Percentiles rank a stretch among this genome's conserved stretches.
Conservation (phyloP, 2,113 vertebrate species). For the Emydura subglobosa region DNA sequence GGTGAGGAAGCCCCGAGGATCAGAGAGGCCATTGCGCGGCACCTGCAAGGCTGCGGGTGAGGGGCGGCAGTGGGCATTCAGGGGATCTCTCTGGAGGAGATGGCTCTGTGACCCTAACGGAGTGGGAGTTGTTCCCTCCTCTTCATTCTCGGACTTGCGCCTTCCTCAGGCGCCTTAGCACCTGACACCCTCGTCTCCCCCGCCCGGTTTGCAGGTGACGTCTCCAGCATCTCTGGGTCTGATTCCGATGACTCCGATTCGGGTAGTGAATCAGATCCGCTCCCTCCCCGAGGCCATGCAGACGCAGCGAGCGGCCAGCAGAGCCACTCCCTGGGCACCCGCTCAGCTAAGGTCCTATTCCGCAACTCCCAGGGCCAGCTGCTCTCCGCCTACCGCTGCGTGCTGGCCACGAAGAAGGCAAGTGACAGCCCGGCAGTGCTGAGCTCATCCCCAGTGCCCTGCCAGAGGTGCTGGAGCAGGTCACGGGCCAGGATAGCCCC, state of each 20-base stretch:
- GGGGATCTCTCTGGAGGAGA: background rate
- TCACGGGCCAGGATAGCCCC: too few relatives aligned
- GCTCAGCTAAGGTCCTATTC: slow-evolving; percentile 84
- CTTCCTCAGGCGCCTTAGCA: background rate
- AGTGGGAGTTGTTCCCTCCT: background rate
- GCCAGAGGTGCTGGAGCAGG: background rate
- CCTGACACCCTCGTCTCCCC: fast-evolving
- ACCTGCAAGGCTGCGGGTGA: background rate
- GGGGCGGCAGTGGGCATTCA: background rate
- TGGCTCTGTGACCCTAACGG: background rate
- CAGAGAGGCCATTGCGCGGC: background rate
- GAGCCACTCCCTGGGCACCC: background rate
- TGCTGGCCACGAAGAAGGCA: slow-evolving; percentile 84
- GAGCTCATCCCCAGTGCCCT: background rate
- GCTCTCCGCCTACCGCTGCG: slow-evolving; percentile 85
- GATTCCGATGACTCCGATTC: slow-evolving; percentile 84
- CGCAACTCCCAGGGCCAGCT: slow-evolving; percentile 86
- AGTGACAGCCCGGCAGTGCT: slow-evolving; percentile 37
- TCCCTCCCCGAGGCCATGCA: background rate
- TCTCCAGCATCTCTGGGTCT: slow-evolving; percentile 96
- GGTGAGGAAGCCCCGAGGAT: background rate
- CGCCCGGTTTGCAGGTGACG: slow-evolving; percentile 81
- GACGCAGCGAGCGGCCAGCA: background rate
- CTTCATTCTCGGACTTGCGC: background rate
- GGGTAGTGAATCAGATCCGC: slow-evolving; percentile 51